Conservation (phyloP, 2,797 vertebrate genomes). For the Lacerta bilineata region DNA sequence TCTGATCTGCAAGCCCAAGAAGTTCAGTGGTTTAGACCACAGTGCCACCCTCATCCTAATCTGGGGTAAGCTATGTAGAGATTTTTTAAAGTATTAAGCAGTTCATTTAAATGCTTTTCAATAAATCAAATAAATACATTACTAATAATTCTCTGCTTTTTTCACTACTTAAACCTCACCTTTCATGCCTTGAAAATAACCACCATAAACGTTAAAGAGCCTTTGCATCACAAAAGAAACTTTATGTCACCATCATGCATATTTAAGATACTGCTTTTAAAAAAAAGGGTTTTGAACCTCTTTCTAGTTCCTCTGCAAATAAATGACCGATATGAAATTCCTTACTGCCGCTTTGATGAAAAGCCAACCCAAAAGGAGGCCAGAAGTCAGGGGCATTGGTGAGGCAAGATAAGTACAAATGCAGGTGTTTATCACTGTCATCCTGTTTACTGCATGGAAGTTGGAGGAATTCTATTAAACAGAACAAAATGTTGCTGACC, state of each 20-base stretch:
- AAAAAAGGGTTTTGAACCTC: neutral
- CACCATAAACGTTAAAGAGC: neutral
- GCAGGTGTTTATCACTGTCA: conserved; percentile 25
- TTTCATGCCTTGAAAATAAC: neutral
- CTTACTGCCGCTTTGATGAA: conserved; percentile 29
- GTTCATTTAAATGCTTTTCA: too few relatives aligned
- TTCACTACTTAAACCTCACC: neutral
- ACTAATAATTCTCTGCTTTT: neutral
- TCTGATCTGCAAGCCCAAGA: too few relatives aligned
- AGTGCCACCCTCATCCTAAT: too few relatives aligned
- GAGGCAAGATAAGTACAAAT: conserved; percentile 34
- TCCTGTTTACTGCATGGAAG: conserved; percentile 19
- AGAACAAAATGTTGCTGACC: conserved; percentile 37
- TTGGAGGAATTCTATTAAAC: neutral
- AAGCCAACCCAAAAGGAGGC: conserved; percentile 4
- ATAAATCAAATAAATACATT: too few relatives aligned
- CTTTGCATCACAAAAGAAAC: neutral
- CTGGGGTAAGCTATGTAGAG: neutral
- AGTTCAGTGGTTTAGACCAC: too few relatives aligned
- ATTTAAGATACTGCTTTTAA: neutral
- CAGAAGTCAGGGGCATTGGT: neutral
- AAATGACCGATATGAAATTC: neutral
- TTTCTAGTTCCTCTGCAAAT: conserved; percentile 7
- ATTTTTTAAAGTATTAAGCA: too few relatives aligned
- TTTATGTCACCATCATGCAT: neutral